Evolutionary conservation across 2,797 vertebrate species (phyloP), one percentile per base, ranked within the genome.

Genomic region (Anolis apletophallus): DNA sequence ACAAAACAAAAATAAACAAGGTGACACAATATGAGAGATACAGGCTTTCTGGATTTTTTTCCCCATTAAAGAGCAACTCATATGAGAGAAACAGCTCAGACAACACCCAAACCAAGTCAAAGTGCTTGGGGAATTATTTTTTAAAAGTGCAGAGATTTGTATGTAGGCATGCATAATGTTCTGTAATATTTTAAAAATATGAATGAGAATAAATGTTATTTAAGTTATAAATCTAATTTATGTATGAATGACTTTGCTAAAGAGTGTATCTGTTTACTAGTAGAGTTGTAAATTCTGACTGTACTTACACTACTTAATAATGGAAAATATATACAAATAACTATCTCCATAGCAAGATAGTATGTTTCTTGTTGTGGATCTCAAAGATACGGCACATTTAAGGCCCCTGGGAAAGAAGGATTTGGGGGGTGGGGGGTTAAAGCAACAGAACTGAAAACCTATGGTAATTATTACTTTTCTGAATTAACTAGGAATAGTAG

Each of bases 131-230:
- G 50, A 0, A 67, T 64, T 54, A 77, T 79, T 91, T 85, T 75
- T 90, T 7, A 61, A 54, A 8, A 36, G 36, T 21, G 17, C 29
- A 61, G 23, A 26, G 90, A 54, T 64, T 79, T 46, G 19, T 71
- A 50, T 80, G 80, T 67, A 88, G 3, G 7, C 34, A 87, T 82
- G 21, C 26, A 82, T 61, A 74, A 32, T 0, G 80, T 90, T 72
- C 67, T n/a, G 1, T 81, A 91, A 46, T n/a, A 67, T 61, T 88
- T 93, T 88, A 88, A 91, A 92, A 89, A 86, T n/a, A 80, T 0
- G 1, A 87, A 86, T 80, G 54, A 88, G 88, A 87, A 54, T 80
- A 85, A 94, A 92, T 36, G 40, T 79, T 90, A 26, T 55, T 29
- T 78, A 77, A 55, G 14, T 68, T 34, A 34, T 14, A 36, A 8